A percentile compares a stretch with the other conserved stretches of the same genome.
These are phyloP conservation scores for Urocolius indicus DNA, from an alignment of 2,113 vertebrate genomes.

Conservation along the genomic window DNA sequence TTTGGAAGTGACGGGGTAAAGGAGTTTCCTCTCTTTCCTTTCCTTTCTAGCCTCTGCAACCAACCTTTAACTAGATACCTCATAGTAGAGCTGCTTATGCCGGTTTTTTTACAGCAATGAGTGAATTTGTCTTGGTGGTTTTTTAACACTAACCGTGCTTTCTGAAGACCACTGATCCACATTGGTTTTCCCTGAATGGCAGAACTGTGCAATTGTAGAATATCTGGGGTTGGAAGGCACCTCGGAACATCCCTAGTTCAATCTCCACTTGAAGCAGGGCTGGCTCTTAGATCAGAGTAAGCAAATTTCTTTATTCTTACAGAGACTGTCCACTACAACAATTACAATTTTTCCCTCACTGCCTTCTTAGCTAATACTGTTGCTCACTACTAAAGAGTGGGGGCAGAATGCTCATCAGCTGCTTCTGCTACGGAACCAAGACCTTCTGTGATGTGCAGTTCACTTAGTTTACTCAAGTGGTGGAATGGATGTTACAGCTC, in stretches of 20 bases:
- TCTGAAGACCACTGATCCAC: neutral
- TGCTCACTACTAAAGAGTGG: neutral
- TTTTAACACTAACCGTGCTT: neutral
- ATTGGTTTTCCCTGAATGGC: neutral
- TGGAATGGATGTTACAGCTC: neutral
- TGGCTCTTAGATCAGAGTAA: fast-evolving
- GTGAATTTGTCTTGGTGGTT: neutral
- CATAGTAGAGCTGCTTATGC: neutral
- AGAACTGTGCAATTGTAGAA: neutral
- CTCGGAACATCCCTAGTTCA: neutral
- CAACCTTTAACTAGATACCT: neutral
- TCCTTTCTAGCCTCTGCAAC: neutral
- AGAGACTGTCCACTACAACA: neutral
- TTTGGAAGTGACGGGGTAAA: neutral
- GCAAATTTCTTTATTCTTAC: neutral
- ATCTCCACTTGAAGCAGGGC: neutral
- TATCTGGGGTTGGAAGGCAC: neutral
- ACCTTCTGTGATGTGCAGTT: neutral
- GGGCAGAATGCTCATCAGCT: neutral
- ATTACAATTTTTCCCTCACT: neutral
- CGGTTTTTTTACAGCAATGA: neutral
- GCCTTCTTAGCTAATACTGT: neutral
- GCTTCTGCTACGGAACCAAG: neutral
- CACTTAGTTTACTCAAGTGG: neutral
- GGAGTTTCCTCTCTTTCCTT: neutral